Evolutionary conservation across 1,140 invertebrate species (phyloP).

Genomic region (Drosophila tani): DNA sequence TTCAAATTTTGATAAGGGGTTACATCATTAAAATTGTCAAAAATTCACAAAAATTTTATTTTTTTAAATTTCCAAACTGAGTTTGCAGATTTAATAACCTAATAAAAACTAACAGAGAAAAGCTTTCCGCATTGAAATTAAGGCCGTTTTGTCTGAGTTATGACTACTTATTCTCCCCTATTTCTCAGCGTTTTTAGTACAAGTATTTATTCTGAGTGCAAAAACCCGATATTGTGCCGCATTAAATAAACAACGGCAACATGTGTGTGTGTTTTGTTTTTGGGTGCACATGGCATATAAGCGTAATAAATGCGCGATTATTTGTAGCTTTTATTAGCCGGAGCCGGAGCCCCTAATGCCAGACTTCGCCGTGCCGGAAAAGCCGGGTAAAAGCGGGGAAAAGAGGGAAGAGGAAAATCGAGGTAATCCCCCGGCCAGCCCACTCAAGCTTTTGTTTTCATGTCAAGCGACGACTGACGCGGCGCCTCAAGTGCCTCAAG

Average conservation of each 20-base stretch:
- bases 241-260: conserved; percentile 40
- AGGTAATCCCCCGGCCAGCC: conserved; percentile 60
- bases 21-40: too few relatives aligned
- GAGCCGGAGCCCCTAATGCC: conserved; percentile 51
- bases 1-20: too few relatives aligned
- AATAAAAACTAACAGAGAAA: too few relatives aligned
- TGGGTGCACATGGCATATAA: conserved; percentile 31
- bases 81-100: too few relatives aligned
- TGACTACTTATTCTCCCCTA: too few relatives aligned
- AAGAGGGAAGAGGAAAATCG: conserved; percentile 42
- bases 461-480: conserved; percentile 52
- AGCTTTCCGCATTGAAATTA: too few relatives aligned
- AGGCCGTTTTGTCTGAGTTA: too few relatives aligned
- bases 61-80: too few relatives aligned
- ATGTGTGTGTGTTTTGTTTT: conserved; percentile 29
- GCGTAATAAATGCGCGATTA: conserved; percentile 76
- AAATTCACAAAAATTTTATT: too few relatives aligned
- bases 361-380: conserved; percentile 28
- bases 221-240: not conserved
- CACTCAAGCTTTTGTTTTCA: conserved; percentile 48
- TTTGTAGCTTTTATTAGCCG: conserved; percentile 76
- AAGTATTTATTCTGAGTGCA: not conserved
- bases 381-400: conserved; percentile 13
- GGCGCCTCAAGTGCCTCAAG: conserved; percentile 43
- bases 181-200: too few relatives aligned